Percentiles rank a stretch among this genome's conserved stretches.
Evolutionary conservation across 2,888 invertebrate species (phyloP).

Genomic region (Cataglyphis cursor): DNA sequence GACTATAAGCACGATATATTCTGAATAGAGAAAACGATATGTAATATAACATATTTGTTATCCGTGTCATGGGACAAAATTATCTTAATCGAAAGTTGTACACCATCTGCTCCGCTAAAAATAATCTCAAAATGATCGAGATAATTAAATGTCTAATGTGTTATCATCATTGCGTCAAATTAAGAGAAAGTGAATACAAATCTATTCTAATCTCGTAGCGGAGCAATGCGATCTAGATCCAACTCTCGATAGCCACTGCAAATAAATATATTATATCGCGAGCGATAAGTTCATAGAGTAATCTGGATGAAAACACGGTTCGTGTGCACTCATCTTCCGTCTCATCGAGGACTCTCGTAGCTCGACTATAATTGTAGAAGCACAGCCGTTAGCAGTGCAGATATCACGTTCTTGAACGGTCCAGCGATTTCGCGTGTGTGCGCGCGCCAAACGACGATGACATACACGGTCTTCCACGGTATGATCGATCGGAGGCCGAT

Average conservation of each 20-base stretch:
- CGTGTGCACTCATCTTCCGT: constrained; percentile 21
- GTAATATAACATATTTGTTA: background rate
- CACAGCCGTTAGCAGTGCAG: constrained; percentile 21
- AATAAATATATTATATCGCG: constrained; percentile 4
- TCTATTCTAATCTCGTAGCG: constrained; percentile 6
- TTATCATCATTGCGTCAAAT: background rate
- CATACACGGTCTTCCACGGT: background rate
- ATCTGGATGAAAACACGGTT: constrained; percentile 41
- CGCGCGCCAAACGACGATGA: constrained; percentile 16
- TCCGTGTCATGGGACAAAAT: background rate
- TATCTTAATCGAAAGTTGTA: background rate
- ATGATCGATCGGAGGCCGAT: constrained; percentile 39
- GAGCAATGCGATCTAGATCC: constrained; percentile 9
- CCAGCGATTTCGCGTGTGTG: background rate
- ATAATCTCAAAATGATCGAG: background rate
- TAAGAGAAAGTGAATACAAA: background rate
- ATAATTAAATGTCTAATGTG: background rate
- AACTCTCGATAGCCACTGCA: background rate
- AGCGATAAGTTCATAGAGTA: constrained; percentile 18
- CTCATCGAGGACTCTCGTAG: constrained; percentile 22
- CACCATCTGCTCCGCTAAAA: background rate
- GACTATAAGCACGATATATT: background rate
- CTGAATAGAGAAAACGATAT: background rate
- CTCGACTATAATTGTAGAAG: constrained; percentile 31
- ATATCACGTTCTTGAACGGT: constrained; percentile 39